Evolutionary conservation across 2,888 invertebrate genomes (phyloP).

Genomic region (Nemurella pictetii): DNA sequence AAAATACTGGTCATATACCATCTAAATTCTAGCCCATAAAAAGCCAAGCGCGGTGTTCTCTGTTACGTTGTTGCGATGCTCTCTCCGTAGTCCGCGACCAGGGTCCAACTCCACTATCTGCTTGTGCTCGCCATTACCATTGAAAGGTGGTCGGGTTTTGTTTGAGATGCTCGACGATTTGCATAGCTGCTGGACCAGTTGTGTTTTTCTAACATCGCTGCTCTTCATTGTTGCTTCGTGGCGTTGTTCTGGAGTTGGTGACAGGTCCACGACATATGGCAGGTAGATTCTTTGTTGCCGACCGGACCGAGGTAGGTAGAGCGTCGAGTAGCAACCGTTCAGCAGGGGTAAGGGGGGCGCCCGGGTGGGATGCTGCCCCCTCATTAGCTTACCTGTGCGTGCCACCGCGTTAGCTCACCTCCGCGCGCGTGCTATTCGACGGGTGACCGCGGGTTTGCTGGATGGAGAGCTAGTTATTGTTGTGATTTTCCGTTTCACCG

Average conservation of each 20-base stretch:
- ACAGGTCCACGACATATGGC: conserved; percentile 35
- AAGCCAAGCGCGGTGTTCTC: conserved; percentile 6
- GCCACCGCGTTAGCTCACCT: conserved; percentile 4
- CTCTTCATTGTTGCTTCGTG: neutral
- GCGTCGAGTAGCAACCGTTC: too few species aligned
- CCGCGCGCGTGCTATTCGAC: conserved; percentile 12
- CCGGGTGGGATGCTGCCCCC: neutral
- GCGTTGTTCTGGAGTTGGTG: conserved; percentile 15
- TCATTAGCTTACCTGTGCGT: conserved; percentile 6
- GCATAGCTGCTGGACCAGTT: conserved; percentile 36
- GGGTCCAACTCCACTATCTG: neutral
- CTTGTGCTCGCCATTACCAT: conserved; percentile 18
- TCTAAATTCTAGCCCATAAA: conserved; percentile 17
- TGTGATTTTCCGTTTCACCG: neutral
- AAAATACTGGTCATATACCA: conserved; percentile 31
- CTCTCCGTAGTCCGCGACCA: neutral
- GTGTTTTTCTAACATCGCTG: conserved; percentile 29
- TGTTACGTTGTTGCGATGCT: neutral
- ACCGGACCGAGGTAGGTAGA: neutral
- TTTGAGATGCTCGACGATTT: conserved; percentile 29
- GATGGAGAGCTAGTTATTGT: neutral
- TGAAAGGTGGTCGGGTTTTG: conserved; percentile 30
- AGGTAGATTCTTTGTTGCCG: conserved; percentile 34
- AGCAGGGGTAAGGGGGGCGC: neutral
- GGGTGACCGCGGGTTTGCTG: neutral